Percentiles rank a stretch among this genome's conserved stretches.
phyloP scores from a whole-genome alignment of 1,140 invertebrate species.

The Glossosoma conforme region DNA sequence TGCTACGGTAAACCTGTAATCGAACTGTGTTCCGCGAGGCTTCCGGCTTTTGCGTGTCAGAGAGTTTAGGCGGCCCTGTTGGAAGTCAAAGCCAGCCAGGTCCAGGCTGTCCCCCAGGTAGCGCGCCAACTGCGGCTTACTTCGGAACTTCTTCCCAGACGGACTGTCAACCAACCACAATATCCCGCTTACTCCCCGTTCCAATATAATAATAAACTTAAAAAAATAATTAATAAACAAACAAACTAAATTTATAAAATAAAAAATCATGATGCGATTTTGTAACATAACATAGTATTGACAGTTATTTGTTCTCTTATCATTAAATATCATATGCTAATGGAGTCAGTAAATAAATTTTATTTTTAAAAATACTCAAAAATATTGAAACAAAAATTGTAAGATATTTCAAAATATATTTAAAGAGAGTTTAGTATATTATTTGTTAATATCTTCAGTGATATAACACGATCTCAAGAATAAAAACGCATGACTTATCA shows the following conservation, averaged over 20 bases:
- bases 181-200: conserved; percentile 12
- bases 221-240: background rate
- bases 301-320: no score
- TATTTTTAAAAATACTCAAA: no score
- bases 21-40: conserved; percentile 56
- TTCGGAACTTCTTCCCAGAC: conserved; percentile 74
- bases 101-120: conserved; percentile 74
- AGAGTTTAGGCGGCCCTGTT: conserved; percentile 68
- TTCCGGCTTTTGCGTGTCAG: conserved; percentile 60
- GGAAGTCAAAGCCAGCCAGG: conserved; percentile 77
- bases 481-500: no score
- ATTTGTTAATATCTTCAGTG: no score
- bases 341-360: no score
- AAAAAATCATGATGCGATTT: no score
- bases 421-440: no score
- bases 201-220: background rate
- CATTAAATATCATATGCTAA: no score
- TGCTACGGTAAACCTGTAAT: conserved; percentile 53
- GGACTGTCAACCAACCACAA: conserved; percentile 52
- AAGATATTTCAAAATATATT: no score
- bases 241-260: background rate
- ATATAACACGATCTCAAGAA: no score
- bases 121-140: conserved; percentile 73
- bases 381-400: no score
- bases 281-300: no score